Evolutionary conservation across 2,888 invertebrate species (phyloP).

Genomic region (Meiosimyza decipiens): DNA sequence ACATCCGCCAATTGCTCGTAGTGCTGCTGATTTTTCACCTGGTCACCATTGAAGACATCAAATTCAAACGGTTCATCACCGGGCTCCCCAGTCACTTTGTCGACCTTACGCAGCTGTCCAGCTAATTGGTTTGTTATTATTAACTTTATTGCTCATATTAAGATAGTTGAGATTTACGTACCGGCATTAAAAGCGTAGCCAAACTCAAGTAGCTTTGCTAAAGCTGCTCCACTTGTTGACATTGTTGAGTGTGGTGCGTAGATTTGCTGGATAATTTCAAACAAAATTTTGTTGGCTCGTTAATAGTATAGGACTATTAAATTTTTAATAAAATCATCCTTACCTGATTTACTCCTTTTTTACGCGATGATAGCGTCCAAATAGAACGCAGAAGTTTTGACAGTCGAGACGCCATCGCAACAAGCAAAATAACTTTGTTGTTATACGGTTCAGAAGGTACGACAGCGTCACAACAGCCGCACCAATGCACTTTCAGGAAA

Average conservation of each 20-base stretch:
- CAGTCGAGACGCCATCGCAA: slow-evolving; percentile 23
- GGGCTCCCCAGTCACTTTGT: slow-evolving; percentile 68
- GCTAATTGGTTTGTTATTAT: slow-evolving; percentile 62
- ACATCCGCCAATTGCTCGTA: slow-evolving; percentile 80
- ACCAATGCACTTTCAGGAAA: too few species aligned
- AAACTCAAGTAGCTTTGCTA: slow-evolving; percentile 46
- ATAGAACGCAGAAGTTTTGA: slow-evolving; percentile 28
- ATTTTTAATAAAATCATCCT: neutral
- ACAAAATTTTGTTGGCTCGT: neutral
- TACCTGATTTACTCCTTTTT: neutral
- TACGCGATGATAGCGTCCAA: neutral
- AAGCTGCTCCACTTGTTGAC: slow-evolving; percentile 43
- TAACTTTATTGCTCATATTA: slow-evolving; percentile 1
- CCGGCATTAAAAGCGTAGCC: slow-evolving; percentile 59
- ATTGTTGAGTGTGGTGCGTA: slow-evolving; percentile 27
- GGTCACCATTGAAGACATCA: slow-evolving; percentile 71
- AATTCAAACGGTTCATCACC: slow-evolving; percentile 74
- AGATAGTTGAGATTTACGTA: slow-evolving; percentile 29
- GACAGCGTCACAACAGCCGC: too few species aligned
- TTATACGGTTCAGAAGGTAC: neutral
- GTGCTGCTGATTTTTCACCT: slow-evolving; percentile 75
- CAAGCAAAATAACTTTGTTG: neutral
- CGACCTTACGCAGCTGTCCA: slow-evolving; percentile 74
- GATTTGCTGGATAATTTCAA: neutral
- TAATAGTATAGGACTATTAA: neutral